Conservation (phyloP, 2,797 vertebrate species). For the Pseudopleuronectes americanus region DNA sequence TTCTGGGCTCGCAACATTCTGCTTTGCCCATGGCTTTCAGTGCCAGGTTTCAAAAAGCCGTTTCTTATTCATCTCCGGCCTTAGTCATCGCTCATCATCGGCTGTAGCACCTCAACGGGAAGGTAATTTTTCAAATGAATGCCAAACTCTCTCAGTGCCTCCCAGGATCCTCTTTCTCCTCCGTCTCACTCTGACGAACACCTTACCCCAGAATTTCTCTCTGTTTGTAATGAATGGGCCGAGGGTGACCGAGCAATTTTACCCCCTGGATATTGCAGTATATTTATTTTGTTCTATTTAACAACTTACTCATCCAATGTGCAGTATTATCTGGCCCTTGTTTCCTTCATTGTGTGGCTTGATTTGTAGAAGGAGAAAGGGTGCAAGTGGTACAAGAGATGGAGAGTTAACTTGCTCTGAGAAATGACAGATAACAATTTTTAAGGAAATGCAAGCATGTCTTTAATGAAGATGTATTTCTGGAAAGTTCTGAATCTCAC, state of each 20-base stretch:
- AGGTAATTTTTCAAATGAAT: slow-evolving; percentile 50
- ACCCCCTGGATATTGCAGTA: slow-evolving; percentile 27
- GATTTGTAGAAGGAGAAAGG: not conserved
- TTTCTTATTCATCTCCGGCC: slow-evolving; percentile 41
- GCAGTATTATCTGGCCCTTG: not conserved
- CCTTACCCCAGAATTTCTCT: slow-evolving; percentile 43
- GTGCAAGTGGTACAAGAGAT: not conserved
- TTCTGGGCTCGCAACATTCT: slow-evolving; percentile 28
- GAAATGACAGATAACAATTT: not conserved
- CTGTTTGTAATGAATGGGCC: slow-evolving; percentile 40
- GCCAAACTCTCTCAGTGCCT: slow-evolving; percentile 28
- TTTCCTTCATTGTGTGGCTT: not conserved
- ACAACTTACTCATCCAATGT: slow-evolving; percentile 9
- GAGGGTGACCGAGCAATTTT: slow-evolving; percentile 44
- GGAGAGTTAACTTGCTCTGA: not conserved
- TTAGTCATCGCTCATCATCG: slow-evolving; percentile 50
- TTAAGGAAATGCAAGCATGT: not conserved
- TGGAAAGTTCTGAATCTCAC: not conserved
- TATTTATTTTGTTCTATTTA: slow-evolving; percentile 37
- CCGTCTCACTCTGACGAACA: slow-evolving; percentile 23
- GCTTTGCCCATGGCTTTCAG: slow-evolving; percentile 24
- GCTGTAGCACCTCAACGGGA: slow-evolving; percentile 28
- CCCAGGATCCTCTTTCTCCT: slow-evolving; percentile 37
- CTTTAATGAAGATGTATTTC: not conserved
- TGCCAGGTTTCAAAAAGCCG: slow-evolving; percentile 46